These are phyloP conservation scores for Trachythela sp. DNA, from an alignment of 64 coral and sea anemone genomes.

Conservation along the genomic window DNA sequence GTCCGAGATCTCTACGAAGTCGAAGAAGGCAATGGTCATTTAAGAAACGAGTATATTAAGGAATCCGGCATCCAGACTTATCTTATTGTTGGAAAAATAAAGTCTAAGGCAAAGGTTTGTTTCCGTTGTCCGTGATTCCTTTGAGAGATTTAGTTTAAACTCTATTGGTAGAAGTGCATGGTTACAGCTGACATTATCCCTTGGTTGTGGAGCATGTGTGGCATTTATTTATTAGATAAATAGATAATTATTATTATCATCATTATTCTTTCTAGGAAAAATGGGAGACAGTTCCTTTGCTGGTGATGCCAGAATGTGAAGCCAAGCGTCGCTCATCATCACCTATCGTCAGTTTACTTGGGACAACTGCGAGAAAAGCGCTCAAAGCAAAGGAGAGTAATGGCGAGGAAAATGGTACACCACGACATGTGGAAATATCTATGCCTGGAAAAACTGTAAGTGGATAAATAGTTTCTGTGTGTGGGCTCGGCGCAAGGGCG, in stretches of 20 bases:
- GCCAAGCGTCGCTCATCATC: not conserved
- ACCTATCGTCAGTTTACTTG: not conserved
- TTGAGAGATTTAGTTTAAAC: no score
- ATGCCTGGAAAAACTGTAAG: not conserved
- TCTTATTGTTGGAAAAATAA: slow-evolving; percentile 47
- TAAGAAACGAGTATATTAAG: slow-evolving; percentile 79
- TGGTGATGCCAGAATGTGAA: slow-evolving; percentile 7
- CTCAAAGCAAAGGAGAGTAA: not conserved
- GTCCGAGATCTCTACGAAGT: slow-evolving; percentile 80
- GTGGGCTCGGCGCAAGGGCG: not conserved
- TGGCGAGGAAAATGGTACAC: not conserved
- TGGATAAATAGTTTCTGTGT: not conserved
- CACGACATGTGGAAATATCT: not conserved
- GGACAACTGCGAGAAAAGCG: not conserved
- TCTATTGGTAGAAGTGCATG: no score
- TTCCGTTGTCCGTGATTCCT: not conserved
- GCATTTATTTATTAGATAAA: no score
- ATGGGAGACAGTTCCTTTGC: not conserved
- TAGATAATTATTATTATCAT: no score
- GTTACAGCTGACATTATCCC: no score
- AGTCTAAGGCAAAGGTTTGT: not conserved
- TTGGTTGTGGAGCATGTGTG: no score
- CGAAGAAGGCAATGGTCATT: slow-evolving; percentile 66
- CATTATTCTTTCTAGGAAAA: not conserved
- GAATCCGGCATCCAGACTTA: slow-evolving; percentile 75